A percentile compares a stretch with the other conserved stretches of the same genome.
These are phyloP conservation scores for Whitmania pigra DNA, from an alignment of 1,140 invertebrate species.

Conservation along the genomic window DNA sequence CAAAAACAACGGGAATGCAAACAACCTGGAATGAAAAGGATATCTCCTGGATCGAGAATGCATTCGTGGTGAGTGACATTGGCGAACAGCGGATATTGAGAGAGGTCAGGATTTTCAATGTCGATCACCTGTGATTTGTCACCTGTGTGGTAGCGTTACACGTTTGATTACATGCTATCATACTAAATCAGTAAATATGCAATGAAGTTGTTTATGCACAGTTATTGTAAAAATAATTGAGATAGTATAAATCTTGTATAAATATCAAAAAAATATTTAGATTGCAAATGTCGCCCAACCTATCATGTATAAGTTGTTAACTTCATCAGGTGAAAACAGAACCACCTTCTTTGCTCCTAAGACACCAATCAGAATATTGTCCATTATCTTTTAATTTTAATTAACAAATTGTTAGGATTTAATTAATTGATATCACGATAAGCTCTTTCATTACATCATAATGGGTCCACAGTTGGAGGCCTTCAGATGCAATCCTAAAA, in stretches of 20 bases:
- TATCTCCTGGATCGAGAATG: conserved; percentile 37
- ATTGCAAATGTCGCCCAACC: conserved; percentile 31
- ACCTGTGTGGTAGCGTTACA: conserved; percentile 32
- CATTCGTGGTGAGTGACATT: conserved; percentile 33
- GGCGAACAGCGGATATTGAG: conserved; percentile 35
- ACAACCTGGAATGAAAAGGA: conserved; percentile 41
- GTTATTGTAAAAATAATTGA: background rate
- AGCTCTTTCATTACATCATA: conserved; percentile 45
- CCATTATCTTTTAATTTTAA: conserved; percentile 45
- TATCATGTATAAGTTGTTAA: conserved; percentile 46
- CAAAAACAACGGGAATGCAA: background rate
- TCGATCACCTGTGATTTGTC: conserved; percentile 50
- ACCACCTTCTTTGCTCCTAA: conserved; percentile 47
- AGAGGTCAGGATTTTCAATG: conserved; percentile 37
- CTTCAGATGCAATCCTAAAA: conserved; percentile 47
- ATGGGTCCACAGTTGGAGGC: conserved; percentile 51
- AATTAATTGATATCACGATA: background rate
- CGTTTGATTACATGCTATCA: background rate
- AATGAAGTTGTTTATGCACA: background rate
- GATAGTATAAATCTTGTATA: too few species aligned
- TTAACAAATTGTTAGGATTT: background rate
- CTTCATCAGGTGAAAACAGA: conserved; percentile 47
- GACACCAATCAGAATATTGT: conserved; percentile 51
- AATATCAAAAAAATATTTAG: background rate
- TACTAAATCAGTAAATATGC: background rate